Evolutionary conservation across 1,140 invertebrate species (phyloP).

Genomic region (Carposina sasakii): DNA sequence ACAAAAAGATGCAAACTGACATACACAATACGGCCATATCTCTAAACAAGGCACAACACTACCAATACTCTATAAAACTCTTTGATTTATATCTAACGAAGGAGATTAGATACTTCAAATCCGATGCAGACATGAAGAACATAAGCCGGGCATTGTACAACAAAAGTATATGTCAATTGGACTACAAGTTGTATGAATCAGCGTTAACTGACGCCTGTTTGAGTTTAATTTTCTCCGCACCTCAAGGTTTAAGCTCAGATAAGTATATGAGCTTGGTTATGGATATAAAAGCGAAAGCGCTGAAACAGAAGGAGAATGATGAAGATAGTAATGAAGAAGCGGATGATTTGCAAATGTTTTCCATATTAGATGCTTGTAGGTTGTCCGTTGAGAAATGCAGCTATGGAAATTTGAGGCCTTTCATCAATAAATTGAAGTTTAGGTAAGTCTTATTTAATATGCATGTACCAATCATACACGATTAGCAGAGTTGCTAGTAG

Average conservation of each 20-base stretch:
- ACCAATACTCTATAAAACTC: slow-evolving; percentile 44
- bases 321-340: slow-evolving; percentile 9
- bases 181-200: slow-evolving; percentile 34
- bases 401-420: slow-evolving; percentile 44
- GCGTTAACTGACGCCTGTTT: slow-evolving; percentile 47
- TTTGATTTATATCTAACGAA: slow-evolving; percentile 49
- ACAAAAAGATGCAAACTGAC: slow-evolving; percentile 46
- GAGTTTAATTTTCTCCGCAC: slow-evolving; percentile 41
- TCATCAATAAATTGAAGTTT: slow-evolving; percentile 41
- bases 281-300: slow-evolving; percentile 50
- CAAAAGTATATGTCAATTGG: slow-evolving; percentile 55
- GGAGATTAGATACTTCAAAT: slow-evolving; percentile 36
- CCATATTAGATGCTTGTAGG: slow-evolving; percentile 36
- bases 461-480: no score
- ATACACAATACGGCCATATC: slow-evolving; percentile 49
- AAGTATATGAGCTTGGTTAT: slow-evolving; percentile 57
- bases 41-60: slow-evolving; percentile 37
- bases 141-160: slow-evolving; percentile 55
- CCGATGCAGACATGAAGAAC: slow-evolving; percentile 34
- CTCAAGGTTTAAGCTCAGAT: slow-evolving; percentile 29
- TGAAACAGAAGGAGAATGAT: slow-evolving; percentile 31
- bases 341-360: slow-evolving; percentile 36
- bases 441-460: slow-evolving; percentile 35
- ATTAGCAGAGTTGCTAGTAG: no score
- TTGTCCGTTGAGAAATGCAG: slow-evolving; percentile 20